phyloP scores from a whole-genome alignment of 2,113 vertebrate genomes.

The Ceratotherium simum region DNA sequence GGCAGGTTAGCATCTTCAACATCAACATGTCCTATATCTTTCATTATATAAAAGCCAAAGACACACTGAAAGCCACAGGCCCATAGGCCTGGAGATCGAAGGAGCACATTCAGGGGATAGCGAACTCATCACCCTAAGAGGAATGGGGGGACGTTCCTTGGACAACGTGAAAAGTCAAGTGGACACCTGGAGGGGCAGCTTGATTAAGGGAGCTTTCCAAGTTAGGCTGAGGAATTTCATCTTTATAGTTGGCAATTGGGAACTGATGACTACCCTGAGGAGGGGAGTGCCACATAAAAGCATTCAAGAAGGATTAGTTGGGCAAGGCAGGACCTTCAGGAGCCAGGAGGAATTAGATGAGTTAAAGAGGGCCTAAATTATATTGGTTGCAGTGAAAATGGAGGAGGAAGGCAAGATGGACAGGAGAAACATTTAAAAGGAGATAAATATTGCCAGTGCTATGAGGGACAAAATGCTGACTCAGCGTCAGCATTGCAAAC shows the following conservation, averaged over 20 bases:
- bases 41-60: background rate
- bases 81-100: background rate
- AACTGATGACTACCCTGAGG: background rate
- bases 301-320: background rate
- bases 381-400: background rate
- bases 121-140: background rate
- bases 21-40: background rate
- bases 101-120: background rate
- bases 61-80: background rate
- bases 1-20: background rate
- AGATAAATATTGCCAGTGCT: background rate
- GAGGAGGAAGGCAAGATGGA: background rate
- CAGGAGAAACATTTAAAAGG: background rate
- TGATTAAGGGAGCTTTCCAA: no score
- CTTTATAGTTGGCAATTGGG: background rate
- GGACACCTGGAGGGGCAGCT: no score
- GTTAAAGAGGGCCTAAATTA: background rate
- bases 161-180: background rate
- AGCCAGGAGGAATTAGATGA: background rate
- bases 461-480: background rate
- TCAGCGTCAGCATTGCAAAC: background rate
- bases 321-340: background rate
- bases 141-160: fast-evolving
- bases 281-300: background rate
- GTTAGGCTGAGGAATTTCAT: background rate